Evolutionary conservation across 2,113 vertebrate species (phyloP).

Genomic region (Sminthopsis crassicaudata): DNA sequence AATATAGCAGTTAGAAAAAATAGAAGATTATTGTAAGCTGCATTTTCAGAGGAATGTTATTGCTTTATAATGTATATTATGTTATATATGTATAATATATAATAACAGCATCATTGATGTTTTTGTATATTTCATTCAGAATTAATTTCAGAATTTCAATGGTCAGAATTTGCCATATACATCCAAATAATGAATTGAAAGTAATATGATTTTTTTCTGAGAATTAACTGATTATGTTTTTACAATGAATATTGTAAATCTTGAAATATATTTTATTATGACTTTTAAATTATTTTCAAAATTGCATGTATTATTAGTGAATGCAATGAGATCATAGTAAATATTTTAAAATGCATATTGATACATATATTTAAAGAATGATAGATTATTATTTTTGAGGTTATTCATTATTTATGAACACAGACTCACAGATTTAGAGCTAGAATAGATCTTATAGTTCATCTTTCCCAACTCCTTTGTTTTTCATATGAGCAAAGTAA

Average conservation of each 20-base stretch:
- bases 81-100: neutral
- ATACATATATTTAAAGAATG: neutral
- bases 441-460: neutral
- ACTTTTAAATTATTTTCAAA: neutral
- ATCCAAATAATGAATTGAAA: neutral
- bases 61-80: constrained; percentile 2
- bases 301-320: neutral
- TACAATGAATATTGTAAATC: neutral
- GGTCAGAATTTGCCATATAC: neutral
- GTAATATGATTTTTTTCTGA: neutral
- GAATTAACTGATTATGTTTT: neutral
- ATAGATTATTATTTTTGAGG: neutral
- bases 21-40: constrained; percentile 52
- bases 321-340: neutral
- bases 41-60: constrained; percentile 66
- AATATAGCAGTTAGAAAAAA: constrained; percentile 63
- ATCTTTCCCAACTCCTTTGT: neutral
- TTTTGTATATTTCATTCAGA: constrained; percentile 46
- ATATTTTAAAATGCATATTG: neutral
- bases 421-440: neutral
- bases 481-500: neutral
- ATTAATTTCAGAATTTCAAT: neutral
- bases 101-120: constrained; percentile 51
- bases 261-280: neutral
- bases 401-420: neutral